Percentiles rank a stretch among this genome's conserved stretches.
phyloP scores from a whole-genome alignment of 2,797 vertebrate species.

The Clarias laeviceps region DNA sequence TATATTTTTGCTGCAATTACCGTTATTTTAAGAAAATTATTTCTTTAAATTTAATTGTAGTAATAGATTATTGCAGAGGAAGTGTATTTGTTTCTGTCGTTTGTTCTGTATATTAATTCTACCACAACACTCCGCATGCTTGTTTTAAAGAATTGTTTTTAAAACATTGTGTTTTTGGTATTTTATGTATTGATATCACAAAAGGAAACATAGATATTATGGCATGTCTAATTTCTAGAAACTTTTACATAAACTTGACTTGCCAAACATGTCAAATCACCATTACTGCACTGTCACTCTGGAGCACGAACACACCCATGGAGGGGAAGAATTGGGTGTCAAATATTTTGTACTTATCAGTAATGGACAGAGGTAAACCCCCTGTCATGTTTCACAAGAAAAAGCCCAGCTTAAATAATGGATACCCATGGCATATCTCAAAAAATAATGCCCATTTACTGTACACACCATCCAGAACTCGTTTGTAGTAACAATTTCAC shows the following conservation, averaged over 20 bases:
- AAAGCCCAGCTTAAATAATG: conserved; percentile 9
- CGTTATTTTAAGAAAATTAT: background rate
- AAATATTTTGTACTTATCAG: conserved; percentile 51
- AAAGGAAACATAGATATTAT: background rate
- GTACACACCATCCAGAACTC: background rate
- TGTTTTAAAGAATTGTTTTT: too few relatives aligned
- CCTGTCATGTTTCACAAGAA: conserved; percentile 27
- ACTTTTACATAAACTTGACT: background rate
- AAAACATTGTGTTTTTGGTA: too few relatives aligned
- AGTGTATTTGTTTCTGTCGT: background rate
- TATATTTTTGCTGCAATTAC: background rate
- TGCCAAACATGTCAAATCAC: conserved; percentile 37
- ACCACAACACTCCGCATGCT: too few relatives aligned
- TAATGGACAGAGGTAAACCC: conserved; percentile 39
- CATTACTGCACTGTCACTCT: conserved; percentile 52
- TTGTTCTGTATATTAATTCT: background rate
- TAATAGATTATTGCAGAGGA: background rate
- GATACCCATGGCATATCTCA: conserved; percentile 13
- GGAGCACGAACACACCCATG: conserved; percentile 44
- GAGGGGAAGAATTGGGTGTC: conserved; percentile 42
- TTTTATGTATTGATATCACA: too few relatives aligned
- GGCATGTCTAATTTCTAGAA: background rate
- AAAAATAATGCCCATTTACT: conserved; percentile 15
- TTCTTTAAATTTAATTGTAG: background rate
- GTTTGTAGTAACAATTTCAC: background rate